A percentile compares a stretch with the other conserved stretches of the same genome.
Conservation (phyloP, 2,888 invertebrate species). For the Dasypogon diadema region DNA sequence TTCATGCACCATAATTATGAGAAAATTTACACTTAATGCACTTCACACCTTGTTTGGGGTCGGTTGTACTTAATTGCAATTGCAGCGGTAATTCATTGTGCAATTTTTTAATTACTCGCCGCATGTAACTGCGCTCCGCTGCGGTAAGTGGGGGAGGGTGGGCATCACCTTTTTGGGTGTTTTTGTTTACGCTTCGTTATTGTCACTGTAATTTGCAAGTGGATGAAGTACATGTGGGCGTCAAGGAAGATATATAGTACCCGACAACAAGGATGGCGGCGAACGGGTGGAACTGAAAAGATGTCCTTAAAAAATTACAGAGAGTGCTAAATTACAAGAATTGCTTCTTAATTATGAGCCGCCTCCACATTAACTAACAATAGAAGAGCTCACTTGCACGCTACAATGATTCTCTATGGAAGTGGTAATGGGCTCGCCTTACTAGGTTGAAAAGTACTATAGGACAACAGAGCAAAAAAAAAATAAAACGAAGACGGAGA, state of each 20-base stretch:
- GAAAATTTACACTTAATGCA: slow-evolving; percentile 50
- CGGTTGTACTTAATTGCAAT: slow-evolving; percentile 51
- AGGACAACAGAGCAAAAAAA: slow-evolving; percentile 34
- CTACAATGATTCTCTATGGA: slow-evolving; percentile 47
- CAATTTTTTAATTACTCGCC: slow-evolving; percentile 50
- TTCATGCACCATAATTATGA: slow-evolving; percentile 43
- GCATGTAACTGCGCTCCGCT: not conserved
- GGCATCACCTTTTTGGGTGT: slow-evolving; percentile 11
- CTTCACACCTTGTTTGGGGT: slow-evolving; percentile 48
- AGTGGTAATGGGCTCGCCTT: slow-evolving; percentile 31
- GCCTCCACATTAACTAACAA: slow-evolving; percentile 50
- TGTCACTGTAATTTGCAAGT: slow-evolving; percentile 44
- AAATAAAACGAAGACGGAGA: slow-evolving; percentile 25
- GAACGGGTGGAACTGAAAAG: slow-evolving; percentile 3
- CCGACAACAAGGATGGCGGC: no score
- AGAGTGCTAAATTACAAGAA: slow-evolving; percentile 52
- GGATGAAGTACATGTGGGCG: slow-evolving; percentile 27
- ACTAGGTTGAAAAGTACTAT: slow-evolving; percentile 16
- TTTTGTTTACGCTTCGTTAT: slow-evolving; percentile 43
- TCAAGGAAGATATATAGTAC: slow-evolving; percentile 35
- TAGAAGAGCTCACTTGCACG: slow-evolving; percentile 45
- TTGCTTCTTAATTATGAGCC: slow-evolving; percentile 52
- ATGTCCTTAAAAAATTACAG: slow-evolving; percentile 48
- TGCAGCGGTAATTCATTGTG: slow-evolving; percentile 49
- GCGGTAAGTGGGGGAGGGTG: not conserved